Evolutionary conservation across 2,113 vertebrate genomes (phyloP), one percentile per base, ranked within the genome.

Genomic region (Embiotoca jacksoni): DNA sequence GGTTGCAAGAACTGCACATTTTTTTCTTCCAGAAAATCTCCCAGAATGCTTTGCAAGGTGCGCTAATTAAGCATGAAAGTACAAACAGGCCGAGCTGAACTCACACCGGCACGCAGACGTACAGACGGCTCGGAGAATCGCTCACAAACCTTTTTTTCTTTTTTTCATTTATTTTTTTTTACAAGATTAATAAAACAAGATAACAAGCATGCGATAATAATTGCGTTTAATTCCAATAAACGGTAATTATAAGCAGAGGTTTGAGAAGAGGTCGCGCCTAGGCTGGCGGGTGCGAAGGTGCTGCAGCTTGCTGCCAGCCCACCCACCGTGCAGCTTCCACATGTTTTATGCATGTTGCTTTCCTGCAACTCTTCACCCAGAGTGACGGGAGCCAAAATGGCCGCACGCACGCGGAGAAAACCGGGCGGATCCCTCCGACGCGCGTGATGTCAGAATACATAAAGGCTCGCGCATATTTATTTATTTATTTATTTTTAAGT

Each of bases 131-230:
- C 23, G 15, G 13, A 81, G 69, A 88, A 75, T 78, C 44, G 4
- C 72, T 75, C 49, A 10, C 39, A 2, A 66, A 75, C 56, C 81
- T 90, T 68, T 8, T 81, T 84, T 80, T 13, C 66, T 39, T 56
- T 89, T 75, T 23, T 23, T 23, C 1, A 23, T 82, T 90, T 68
- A 11, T 81, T 84, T 80, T 13, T 72, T 39, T 56, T 89, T 75
- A 90, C 72, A 52, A 77, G 86, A 84, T 91, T 81, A 91, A 85
- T 92, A 91, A 92, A 93, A 88, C 83, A 64, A 82, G 72, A 91
- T 85, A 89, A 92, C 82, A 84, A 84, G 80, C 90, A 76, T 77
- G 80, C 80, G 88, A 92, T 86, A 85, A 88, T 88, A 91, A 92
- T 88, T 35, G 69, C 77, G 49, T 91, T 78, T 79, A 78, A 91